phyloP scores from a whole-genome alignment of 2,888 invertebrate genomes.

The Archips crataeganus region DNA sequence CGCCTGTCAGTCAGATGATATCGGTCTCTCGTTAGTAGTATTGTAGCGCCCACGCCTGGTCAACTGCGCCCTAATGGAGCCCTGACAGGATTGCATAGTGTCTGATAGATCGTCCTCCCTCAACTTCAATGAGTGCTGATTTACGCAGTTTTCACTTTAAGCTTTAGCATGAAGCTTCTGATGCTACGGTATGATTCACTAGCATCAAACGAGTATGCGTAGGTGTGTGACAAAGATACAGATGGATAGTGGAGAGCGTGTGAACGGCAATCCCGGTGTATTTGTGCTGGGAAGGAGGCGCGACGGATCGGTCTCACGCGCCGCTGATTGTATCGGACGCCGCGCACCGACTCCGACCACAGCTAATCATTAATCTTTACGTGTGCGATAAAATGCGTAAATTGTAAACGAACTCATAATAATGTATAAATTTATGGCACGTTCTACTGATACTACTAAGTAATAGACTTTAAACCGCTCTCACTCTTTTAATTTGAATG shows the following conservation, averaged over 20 bases:
- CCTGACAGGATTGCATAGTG: slow-evolving; percentile 71
- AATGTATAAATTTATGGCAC: slow-evolving; percentile 34
- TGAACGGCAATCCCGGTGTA: slow-evolving; percentile 58
- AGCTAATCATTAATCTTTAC: slow-evolving; percentile 68
- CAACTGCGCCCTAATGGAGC: slow-evolving; percentile 65
- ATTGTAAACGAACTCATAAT: slow-evolving; percentile 43
- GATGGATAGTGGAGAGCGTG: slow-evolving; percentile 66
- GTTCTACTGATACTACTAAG: slow-evolving; percentile 45
- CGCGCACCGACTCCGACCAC: slow-evolving; percentile 61
- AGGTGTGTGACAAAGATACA: slow-evolving; percentile 68
- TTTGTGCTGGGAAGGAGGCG: slow-evolving; percentile 55
- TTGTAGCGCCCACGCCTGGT: slow-evolving; percentile 75
- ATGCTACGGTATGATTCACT: slow-evolving; percentile 57
- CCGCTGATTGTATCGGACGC: slow-evolving; percentile 68
- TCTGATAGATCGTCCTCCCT: slow-evolving; percentile 63
- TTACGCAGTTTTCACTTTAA: slow-evolving; percentile 50
- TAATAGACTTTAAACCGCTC: slow-evolving; percentile 55
- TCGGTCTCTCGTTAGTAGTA: slow-evolving; percentile 77
- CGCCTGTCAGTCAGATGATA: slow-evolving; percentile 76
- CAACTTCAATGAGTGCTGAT: slow-evolving; percentile 58
- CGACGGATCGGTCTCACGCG: slow-evolving; percentile 74
- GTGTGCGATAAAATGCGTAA: slow-evolving; percentile 56
- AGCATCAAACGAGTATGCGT: slow-evolving; percentile 60
- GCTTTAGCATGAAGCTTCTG: slow-evolving; percentile 30
- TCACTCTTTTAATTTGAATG: slow-evolving; percentile 70